Base-by-base conservation (phyloP, 2,797 vertebrate species). In the Nothura maculosa region DNA sequence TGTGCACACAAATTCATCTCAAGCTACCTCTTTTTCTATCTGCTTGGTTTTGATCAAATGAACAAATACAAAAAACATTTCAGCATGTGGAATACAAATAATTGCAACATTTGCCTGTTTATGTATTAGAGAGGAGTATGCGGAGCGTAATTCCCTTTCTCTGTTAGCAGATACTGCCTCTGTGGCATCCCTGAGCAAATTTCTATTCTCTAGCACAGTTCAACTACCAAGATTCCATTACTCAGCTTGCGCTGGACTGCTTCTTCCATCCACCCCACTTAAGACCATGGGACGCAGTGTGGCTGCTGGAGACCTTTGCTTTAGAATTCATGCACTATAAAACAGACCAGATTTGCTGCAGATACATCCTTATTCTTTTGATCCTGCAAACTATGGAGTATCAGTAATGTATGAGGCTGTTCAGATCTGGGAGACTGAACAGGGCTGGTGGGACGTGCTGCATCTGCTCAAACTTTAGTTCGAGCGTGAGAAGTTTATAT, bases 401-500 rank as follows among this genome's bases (percentile, higher is more conserved):
- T 90, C 89, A 85, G 81, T 79, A 90, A 82, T 40, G 48, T 5
- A 91, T 91, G 57, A 93, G 43, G n/a, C 36, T 84, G 40, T 42
- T 81, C 67, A 58, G 52, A 20, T 72, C 42, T 72, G 36, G 64
- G 64, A 95, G 64, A 5, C 38, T 66, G 83, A 87, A 72, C 43
- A 80, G 81, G 66, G 36, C 32, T 89, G 66, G 50, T 73, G 63
- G 81, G 86, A 87, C 0, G 0, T 89, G 58, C 43, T 84, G 60
- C 32, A 36, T 69, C 22, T 77, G 16, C 64, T 85, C 67, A 84
- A 85, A 87, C 50, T 73, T 90, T 70, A 91, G 57, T 72, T 80
- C 68, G 87, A 94, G 10, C 6, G 1, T 64, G 47, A 89, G 63
- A 90, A 92, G 61, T 88, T 94, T 94, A 88, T 95, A 57, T 84